These are phyloP conservation scores for Nannoperca australis DNA, from an alignment of 2,797 vertebrate species.

Conservation along the genomic window DNA sequence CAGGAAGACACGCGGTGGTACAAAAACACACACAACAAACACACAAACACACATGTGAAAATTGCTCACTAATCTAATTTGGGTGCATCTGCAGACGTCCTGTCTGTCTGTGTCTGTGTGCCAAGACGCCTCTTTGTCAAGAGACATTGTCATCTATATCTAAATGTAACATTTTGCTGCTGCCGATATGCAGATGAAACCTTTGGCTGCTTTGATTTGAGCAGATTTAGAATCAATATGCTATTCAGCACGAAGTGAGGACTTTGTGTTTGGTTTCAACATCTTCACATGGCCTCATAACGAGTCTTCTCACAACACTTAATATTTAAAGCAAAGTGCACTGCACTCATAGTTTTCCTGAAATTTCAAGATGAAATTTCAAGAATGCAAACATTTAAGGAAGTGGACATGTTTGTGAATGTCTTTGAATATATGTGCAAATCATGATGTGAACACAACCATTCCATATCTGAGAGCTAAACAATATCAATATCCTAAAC, in stretches of 20 bases:
- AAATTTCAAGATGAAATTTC: too few species aligned
- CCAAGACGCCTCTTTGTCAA: neutral
- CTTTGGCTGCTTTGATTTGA: neutral
- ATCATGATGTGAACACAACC: too few species aligned
- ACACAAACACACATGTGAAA: neutral
- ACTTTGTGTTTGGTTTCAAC: neutral
- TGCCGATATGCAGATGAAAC: neutral
- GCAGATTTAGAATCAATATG: neutral
- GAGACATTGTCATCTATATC: conserved; percentile 4
- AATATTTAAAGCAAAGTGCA: neutral
- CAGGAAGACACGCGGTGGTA: neutral
- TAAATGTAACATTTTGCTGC: conserved; percentile 5
- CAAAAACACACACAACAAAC: neutral
- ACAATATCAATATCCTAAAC: too few species aligned
- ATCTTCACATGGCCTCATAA: neutral
- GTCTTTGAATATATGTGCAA: too few species aligned
- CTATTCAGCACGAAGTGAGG: neutral
- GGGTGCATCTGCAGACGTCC: neutral
- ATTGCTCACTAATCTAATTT: conserved; percentile 22
- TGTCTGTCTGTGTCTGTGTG: neutral
- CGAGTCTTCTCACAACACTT: neutral
- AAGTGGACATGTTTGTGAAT: neutral
- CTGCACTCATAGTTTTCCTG: neutral
- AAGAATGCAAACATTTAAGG: too few species aligned
- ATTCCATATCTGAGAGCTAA: too few species aligned